Conservation (phyloP, 2,113 vertebrate species). For the Rhagologus leucostigma region DNA sequence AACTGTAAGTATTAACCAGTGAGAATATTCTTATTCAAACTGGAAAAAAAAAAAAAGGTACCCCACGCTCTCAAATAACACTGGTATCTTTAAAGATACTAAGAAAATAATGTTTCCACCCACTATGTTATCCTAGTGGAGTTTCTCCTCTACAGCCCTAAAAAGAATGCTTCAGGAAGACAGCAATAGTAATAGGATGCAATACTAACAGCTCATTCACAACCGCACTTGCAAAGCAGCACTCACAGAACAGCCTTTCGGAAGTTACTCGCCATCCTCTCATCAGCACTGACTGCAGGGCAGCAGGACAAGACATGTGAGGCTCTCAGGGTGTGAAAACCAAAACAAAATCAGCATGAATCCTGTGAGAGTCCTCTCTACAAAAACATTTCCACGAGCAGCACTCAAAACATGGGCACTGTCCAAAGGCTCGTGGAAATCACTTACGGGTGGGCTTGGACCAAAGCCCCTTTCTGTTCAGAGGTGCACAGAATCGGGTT, state of each 20-base stretch:
- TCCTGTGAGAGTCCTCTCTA: not conserved
- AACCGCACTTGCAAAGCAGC: not conserved
- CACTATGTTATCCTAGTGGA: not conserved
- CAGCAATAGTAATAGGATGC: not conserved
- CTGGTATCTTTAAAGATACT: not conserved
- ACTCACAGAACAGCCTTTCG: not conserved
- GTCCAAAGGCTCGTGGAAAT: not conserved
- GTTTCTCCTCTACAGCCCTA: not conserved
- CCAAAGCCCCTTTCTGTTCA: not conserved
- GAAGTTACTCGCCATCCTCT: not conserved
- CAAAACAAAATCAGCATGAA: not conserved
- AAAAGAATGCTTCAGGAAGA: not conserved
- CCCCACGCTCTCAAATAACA: not conserved
- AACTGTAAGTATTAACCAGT: not conserved
- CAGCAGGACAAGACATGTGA: not conserved
- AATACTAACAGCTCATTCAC: not conserved
- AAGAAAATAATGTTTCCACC: not conserved
- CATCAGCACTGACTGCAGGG: not conserved
- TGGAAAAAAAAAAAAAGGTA: not conserved
- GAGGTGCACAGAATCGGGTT: not conserved
- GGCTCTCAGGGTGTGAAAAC: not conserved
- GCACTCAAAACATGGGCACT: not conserved
- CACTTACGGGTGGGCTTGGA: not conserved
- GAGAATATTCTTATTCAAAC: not conserved
- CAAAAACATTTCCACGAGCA: not conserved